Conservation (phyloP, 2,888 invertebrate species). For the Epistrophe eligans region DNA sequence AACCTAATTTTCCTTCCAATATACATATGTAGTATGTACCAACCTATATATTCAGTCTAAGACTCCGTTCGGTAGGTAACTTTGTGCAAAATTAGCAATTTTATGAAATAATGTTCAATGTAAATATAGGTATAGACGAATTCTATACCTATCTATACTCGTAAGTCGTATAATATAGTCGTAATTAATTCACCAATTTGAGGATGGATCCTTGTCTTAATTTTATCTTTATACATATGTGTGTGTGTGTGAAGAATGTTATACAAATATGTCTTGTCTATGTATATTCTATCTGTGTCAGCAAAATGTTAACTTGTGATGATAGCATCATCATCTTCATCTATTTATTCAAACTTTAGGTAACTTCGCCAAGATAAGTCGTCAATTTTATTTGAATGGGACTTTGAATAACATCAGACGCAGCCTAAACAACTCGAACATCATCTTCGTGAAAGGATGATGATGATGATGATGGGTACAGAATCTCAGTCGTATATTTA, state of each 20-base stretch:
- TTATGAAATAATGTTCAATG: constrained; percentile 67
- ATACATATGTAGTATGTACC: too few species aligned
- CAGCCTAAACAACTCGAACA: constrained; percentile 6
- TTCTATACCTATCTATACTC: constrained; percentile 12
- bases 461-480: background rate
- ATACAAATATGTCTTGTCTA: too few species aligned
- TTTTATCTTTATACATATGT: background rate
- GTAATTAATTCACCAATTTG: constrained; percentile 70
- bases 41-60: background rate
- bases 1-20: constrained; percentile 14
- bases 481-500: background rate
- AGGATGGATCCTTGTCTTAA: background rate
- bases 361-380: constrained; percentile 51
- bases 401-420: constrained; percentile 36
- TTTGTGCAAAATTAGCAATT: constrained; percentile 72
- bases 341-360: constrained; percentile 63
- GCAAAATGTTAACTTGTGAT: constrained; percentile 53
- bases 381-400: constrained; percentile 68
- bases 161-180: constrained; percentile 3
- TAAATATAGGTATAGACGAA: constrained; percentile 64
- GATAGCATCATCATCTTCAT: constrained; percentile 54
- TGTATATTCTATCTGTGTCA: constrained; percentile 37
- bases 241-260: background rate
- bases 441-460: background rate
- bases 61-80: constrained; percentile 38